Percentiles rank a stretch among this genome's conserved stretches.
Evolutionary conservation across 1,140 invertebrate genomes (phyloP).

Genomic region (Stenopsyche tienmushanensis): DNA sequence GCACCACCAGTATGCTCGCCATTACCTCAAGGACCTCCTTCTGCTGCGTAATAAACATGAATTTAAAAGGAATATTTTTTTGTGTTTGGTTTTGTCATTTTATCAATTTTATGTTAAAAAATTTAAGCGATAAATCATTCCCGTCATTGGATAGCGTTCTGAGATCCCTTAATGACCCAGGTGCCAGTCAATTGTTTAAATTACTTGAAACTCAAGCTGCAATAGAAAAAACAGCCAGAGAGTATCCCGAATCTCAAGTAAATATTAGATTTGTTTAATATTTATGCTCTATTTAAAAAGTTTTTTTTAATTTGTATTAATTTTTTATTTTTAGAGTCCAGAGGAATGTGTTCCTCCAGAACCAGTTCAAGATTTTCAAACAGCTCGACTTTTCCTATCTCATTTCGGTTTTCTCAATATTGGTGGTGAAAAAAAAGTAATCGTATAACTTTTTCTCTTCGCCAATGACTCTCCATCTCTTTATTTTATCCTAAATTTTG

Average conservation of each 20-base stretch:
- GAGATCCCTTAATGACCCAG: constrained; percentile 55
- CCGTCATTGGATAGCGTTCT: constrained; percentile 74
- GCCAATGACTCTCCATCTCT: neutral
- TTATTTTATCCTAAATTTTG: neutral
- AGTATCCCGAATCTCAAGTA: constrained; percentile 41
- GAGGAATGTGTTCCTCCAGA: constrained; percentile 80
- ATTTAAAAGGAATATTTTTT: constrained; percentile 20
- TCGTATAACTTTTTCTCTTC: neutral
- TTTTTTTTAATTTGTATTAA: constrained; percentile 5
- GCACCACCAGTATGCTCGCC: constrained; percentile 46
- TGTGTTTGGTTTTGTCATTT: constrained; percentile 2
- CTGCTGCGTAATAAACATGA: constrained; percentile 45
- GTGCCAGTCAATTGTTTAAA: constrained; percentile 50
- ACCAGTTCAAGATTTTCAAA: constrained; percentile 89
- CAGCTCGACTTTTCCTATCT: constrained; percentile 88
- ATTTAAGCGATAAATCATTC: constrained; percentile 76
- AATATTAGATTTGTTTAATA: constrained; percentile 18
- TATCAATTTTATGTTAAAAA: constrained; percentile 11
- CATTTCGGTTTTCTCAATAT: constrained; percentile 91
- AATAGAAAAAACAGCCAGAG: constrained; percentile 54
- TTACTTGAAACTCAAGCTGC: constrained; percentile 58
- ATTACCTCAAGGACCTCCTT: constrained; percentile 46
- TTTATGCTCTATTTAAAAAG: neutral
- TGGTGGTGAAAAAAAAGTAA: constrained; percentile 62
- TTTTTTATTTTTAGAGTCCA: constrained; percentile 45